Evolutionary conservation across 2,888 invertebrate species (phyloP).

Genomic region (Agrochola lota): DNA sequence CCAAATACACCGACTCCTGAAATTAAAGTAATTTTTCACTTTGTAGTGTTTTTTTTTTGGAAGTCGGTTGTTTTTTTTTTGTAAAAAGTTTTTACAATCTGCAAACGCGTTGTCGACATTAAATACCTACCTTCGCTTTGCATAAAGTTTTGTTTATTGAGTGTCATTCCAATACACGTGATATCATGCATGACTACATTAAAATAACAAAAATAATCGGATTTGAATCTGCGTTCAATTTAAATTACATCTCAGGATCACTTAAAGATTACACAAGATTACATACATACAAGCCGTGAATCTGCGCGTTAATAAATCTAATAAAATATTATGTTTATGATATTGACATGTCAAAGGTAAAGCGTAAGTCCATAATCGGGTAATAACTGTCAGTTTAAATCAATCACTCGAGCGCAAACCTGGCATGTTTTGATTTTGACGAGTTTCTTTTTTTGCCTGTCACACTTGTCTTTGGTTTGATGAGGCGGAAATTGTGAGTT

Average conservation of each 20-base stretch:
- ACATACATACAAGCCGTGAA: slow-evolving; percentile 57
- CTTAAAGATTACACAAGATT: slow-evolving; percentile 37
- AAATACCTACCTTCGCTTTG: not conserved
- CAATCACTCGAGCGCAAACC: slow-evolving; percentile 63
- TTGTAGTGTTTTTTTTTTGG: no score
- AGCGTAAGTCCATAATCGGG: slow-evolving; percentile 65
- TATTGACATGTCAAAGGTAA: slow-evolving; percentile 70
- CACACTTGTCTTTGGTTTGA: slow-evolving; percentile 38
- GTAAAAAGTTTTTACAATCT: not conserved
- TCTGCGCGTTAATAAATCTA: slow-evolving; percentile 61
- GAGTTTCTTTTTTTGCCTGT: slow-evolving; percentile 43
- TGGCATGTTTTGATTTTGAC: slow-evolving; percentile 43
- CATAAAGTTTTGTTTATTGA: slow-evolving; percentile 7
- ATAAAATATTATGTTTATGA: slow-evolving; percentile 71
- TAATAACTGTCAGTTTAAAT: slow-evolving; percentile 75
- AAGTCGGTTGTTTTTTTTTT: no score
- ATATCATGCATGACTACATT: slow-evolving; percentile 6
- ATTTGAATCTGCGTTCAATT: slow-evolving; percentile 27
- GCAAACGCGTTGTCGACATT: not conserved
- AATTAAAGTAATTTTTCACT: no score
- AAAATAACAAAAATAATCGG: slow-evolving; percentile 7
- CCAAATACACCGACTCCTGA: no score
- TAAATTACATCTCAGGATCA: slow-evolving; percentile 23
- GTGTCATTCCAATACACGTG: slow-evolving; percentile 13
- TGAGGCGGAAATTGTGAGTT: slow-evolving; percentile 47